Percentiles rank a stretch among this genome's conserved stretches.
These are phyloP conservation scores for Cynodonichthys magdalenae DNA, from an alignment of 2,797 vertebrate species.

Conservation along the genomic window DNA sequence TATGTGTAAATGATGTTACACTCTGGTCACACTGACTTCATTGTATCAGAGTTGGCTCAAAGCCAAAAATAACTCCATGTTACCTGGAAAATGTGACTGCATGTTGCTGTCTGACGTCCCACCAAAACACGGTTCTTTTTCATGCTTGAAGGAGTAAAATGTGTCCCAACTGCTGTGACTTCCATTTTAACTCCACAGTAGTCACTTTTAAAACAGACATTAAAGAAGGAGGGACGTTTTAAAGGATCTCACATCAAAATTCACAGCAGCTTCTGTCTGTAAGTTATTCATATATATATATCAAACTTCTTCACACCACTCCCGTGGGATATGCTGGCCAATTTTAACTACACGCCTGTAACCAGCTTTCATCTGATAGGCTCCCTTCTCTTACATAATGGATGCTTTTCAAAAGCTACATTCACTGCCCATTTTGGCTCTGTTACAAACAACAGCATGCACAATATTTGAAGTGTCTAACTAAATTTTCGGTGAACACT, in stretches of 20 bases:
- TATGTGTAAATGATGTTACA: no score
- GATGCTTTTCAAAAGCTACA: conserved; percentile 57
- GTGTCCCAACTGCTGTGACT: conserved; percentile 37
- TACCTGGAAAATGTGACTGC: no score
- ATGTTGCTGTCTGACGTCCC: no score
- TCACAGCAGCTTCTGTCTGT: conserved; percentile 31
- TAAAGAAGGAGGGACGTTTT: background rate
- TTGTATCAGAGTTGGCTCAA: no score
- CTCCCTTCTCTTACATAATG: conserved; percentile 63
- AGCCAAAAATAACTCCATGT: no score
- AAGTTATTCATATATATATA: conserved; percentile 25
- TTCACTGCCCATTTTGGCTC: conserved; percentile 62
- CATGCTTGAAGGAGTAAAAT: no score
- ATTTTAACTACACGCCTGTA: conserved; percentile 45
- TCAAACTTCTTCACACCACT: conserved; percentile 32
- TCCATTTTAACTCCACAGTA: conserved; percentile 15
- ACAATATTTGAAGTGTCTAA: conserved; percentile 83
- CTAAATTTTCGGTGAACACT: conserved; percentile 78
- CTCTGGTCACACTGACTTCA: no score
- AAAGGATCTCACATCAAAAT: conserved; percentile 21
- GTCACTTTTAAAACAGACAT: background rate
- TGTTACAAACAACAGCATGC: conserved; percentile 74
- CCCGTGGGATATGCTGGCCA: conserved; percentile 30
- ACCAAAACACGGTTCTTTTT: no score
- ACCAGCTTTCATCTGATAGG: conserved; percentile 56